A percentile compares a stretch with the other conserved stretches of the same genome.
These are phyloP conservation scores for Flexamia atlantica DNA, from an alignment of 2,888 invertebrate genomes.

Conservation along the genomic window DNA sequence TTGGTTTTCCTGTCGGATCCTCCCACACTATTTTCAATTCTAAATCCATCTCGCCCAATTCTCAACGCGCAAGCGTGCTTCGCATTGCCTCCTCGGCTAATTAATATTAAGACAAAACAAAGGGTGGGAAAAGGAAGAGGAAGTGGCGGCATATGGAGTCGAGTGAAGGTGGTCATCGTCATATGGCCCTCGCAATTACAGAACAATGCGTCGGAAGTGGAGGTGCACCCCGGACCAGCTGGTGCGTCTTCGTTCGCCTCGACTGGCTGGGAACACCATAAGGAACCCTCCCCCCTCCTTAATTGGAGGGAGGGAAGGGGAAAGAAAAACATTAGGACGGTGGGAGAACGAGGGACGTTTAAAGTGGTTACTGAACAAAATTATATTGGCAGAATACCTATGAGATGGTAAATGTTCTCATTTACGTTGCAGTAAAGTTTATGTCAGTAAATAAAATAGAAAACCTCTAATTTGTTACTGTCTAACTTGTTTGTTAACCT, in stretches of 20 bases:
- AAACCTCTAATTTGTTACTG: too few species aligned
- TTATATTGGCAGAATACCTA: too few species aligned
- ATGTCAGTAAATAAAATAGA: too few species aligned
- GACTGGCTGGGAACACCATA: constrained; percentile 43
- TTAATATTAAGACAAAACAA: constrained; percentile 46
- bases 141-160: not conserved
- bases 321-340: too few species aligned
- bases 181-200: constrained; percentile 57
- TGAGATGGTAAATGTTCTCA: too few species aligned
- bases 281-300: too few species aligned
- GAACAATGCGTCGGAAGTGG: constrained; percentile 38
- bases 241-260: constrained; percentile 42
- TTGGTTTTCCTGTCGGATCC: not conserved
- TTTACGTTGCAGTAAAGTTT: too few species aligned
- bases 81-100: constrained; percentile 18
- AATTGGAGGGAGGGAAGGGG: too few species aligned
- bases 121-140: constrained; percentile 49
- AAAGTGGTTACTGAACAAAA: too few species aligned
- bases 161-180: constrained; percentile 40
- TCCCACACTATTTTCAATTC: constrained; percentile 22
- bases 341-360: too few species aligned
- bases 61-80: not conserved
- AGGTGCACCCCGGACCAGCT: constrained; percentile 17
- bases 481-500: too few species aligned
- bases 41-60: not conserved